Evolutionary conservation across 2,113 vertebrate species (phyloP).

Genomic region (Cromileptes altivelis): DNA sequence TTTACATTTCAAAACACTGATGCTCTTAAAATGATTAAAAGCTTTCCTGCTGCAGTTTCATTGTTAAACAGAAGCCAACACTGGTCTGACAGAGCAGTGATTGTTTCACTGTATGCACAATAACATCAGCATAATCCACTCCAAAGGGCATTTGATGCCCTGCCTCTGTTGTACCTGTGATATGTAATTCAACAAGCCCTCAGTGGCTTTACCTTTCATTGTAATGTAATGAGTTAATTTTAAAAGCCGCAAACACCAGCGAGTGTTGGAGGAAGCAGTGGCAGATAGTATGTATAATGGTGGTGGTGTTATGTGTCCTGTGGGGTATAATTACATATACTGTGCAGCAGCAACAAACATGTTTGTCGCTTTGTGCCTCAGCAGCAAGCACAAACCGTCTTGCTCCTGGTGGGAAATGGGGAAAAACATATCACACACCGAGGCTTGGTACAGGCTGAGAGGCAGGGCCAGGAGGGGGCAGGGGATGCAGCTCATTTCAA

Average conservation of each 20-base stretch:
- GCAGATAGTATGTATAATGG: constrained; percentile 21
- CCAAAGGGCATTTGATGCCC: constrained; percentile 22
- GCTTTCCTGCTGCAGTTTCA: background rate
- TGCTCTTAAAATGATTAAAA: constrained; percentile 18
- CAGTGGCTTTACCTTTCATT: constrained; percentile 30
- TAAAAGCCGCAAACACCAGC: constrained; percentile 24
- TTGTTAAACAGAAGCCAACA: constrained; percentile 3
- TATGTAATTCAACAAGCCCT: constrained; percentile 31
- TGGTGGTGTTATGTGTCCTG: constrained; percentile 40
- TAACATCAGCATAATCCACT: constrained; percentile 41
- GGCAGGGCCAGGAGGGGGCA: constrained; percentile 7
- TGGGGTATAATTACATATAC: constrained; percentile 68
- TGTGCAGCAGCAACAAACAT: constrained; percentile 54
- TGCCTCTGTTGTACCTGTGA: constrained; percentile 23
- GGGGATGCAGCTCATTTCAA: background rate
- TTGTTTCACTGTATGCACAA: constrained; percentile 15
- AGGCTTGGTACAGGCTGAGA: constrained; percentile 25
- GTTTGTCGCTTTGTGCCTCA: constrained; percentile 39
- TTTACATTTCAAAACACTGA: background rate
- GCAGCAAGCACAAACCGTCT: constrained; percentile 40
- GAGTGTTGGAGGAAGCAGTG: constrained; percentile 20
- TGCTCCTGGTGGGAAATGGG: constrained; percentile 26
- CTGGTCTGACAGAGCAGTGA: background rate
- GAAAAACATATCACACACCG: constrained; percentile 38
- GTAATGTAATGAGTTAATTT: constrained; percentile 30